Conservation (phyloP, 2,797 vertebrate genomes). For the Heterohyrax brucei region DNA sequence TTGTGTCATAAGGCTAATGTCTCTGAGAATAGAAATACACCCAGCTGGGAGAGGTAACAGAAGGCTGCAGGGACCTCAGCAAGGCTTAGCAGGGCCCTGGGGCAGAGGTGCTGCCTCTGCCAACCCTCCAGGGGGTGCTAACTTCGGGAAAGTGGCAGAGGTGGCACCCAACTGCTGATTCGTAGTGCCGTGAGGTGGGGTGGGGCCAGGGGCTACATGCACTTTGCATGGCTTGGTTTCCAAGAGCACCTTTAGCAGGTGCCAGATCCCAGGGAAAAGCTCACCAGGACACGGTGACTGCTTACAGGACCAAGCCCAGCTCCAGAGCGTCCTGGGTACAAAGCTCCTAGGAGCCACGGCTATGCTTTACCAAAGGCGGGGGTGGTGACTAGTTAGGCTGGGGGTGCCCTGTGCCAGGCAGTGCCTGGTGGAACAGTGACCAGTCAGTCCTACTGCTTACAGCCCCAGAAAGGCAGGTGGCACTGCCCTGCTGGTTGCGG, state of each 20-base stretch:
- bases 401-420: constrained; percentile 70
- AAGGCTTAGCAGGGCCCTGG: neutral
- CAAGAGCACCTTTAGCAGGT: constrained; percentile 68
- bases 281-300: constrained; percentile 41
- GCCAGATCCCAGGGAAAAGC: constrained; percentile 77
- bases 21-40: constrained; percentile 54
- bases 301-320: constrained; percentile 65
- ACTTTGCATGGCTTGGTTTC: neutral
- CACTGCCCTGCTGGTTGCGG: neutral
- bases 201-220: neutral
- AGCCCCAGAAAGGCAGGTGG: neutral
- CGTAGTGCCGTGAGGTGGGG: neutral
- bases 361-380: constrained; percentile 69
- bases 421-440: constrained; percentile 35
- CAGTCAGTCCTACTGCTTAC: constrained; percentile 53
- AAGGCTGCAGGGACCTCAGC: neutral
- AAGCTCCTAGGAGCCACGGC: constrained; percentile 66
- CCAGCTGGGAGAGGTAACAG: constrained; percentile 67
- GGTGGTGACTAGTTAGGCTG: constrained; percentile 59
- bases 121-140: neutral
- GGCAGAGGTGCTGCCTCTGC: neutral
- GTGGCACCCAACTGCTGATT: neutral
- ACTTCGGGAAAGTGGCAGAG: constrained; percentile 58
- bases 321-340: constrained; percentile 83
- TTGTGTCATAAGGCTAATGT: constrained; percentile 15